A percentile compares a stretch with the other conserved stretches of the same genome.
Conservation (phyloP, 2,797 vertebrate genomes). For the Aselliscus stoliczkanus region DNA sequence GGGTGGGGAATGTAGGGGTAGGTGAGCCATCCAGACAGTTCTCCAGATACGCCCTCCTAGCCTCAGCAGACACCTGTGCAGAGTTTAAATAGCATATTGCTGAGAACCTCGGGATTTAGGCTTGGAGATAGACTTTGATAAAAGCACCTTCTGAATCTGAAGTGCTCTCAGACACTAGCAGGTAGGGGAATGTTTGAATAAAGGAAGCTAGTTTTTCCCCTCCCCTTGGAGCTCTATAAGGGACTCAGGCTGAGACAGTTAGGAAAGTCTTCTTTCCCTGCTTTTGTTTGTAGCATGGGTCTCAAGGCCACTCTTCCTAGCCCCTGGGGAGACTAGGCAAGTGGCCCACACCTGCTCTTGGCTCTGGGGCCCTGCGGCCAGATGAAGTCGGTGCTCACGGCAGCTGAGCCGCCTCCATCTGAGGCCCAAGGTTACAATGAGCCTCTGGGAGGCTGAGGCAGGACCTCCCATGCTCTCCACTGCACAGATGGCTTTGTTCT, state of each 20-base stretch:
- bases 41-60: not conserved
- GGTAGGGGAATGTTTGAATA: not conserved
- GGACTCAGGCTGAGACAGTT: not conserved
- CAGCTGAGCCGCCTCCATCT: constrained; percentile 34
- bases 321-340: not conserved
- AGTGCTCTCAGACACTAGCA: not conserved
- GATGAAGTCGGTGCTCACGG: constrained; percentile 11
- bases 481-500: constrained; percentile 32
- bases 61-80: not conserved
- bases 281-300: constrained; percentile 23
- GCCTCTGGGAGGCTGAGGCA: not conserved
- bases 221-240: not conserved
- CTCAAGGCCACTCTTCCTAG: not conserved
- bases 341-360: constrained; percentile 56
- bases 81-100: not conserved
- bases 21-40: not conserved
- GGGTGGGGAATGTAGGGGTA: not conserved
- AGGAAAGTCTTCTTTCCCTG: not conserved
- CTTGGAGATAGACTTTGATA: not conserved
- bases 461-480: not conserved
- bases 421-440: not conserved
- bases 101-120: not conserved
- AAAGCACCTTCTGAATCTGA: not conserved
- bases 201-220: not conserved
- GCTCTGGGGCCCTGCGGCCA: not conserved